These are phyloP conservation scores for Trichosurus vulpecula DNA, from an alignment of 2,797 vertebrate genomes.

Conservation along the genomic window DNA sequence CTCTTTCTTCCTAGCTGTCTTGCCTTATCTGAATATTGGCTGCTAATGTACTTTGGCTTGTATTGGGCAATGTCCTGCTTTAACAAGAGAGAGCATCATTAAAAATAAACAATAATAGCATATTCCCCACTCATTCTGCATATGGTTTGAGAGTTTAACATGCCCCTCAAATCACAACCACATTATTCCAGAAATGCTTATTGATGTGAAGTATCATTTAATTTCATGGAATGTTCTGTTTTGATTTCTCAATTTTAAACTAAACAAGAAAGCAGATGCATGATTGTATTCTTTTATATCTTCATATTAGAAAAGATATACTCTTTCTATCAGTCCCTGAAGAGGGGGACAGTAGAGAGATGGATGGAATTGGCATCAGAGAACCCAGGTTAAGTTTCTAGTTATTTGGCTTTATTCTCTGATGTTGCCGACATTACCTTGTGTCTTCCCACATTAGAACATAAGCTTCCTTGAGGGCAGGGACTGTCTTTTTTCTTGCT, in stretches of 20 bases:
- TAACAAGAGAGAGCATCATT: constrained; percentile 70
- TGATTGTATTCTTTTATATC: constrained; percentile 70
- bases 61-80: constrained; percentile 64
- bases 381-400: not conserved
- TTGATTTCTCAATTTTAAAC: constrained; percentile 59
- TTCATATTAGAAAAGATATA: constrained; percentile 55
- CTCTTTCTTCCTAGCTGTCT: constrained; percentile 62
- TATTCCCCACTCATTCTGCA: constrained; percentile 66
- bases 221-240: constrained; percentile 62
- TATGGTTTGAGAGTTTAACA: constrained; percentile 53
- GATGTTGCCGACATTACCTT: not conserved
- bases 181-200: constrained; percentile 73
- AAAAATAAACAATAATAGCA: constrained; percentile 73
- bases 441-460: not conserved
- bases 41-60: constrained; percentile 63
- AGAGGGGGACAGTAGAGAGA: not conserved
- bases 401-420: not conserved
- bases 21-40: constrained; percentile 65
- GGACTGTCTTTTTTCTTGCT: not conserved
- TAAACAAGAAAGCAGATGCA: constrained; percentile 68
- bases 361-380: not conserved
- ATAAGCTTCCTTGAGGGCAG: not conserved
- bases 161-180: constrained; percentile 68
- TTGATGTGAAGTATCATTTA: constrained; percentile 71
- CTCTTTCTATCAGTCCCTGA: constrained; percentile 44